Base-by-base conservation (phyloP, 2,888 invertebrate species). In the Melitaea athalia region DNA sequence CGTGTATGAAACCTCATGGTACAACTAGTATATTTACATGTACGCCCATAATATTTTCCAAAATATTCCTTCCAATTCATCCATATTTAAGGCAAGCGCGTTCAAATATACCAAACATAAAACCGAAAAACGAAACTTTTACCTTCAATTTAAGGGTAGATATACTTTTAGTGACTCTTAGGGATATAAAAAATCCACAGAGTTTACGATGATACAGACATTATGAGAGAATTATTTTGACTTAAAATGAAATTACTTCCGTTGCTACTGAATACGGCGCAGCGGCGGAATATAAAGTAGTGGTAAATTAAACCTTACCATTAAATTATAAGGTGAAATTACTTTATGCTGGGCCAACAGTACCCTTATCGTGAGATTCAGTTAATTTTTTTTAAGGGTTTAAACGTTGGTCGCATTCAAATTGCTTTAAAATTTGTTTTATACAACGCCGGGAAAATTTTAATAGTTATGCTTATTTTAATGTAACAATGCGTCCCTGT, bases 211-310 rank as follows among this genome's bases (percentile, higher is more conserved):
- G 82, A 83, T 82, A 84, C 79, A 83, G 77, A 83, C 84, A 86
- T 87, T 84, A 84, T 76, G 76, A 70, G 71, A 59, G 78, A 83
- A 85, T 83, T 83, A 83, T 82, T 88, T 88, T 85, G 77, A 81
- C 80, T 81, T 79, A 81, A 38, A 86, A 88, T 85, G 84, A 88
- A 89, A 87, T 87, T 85, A 85, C 81, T 81, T 79, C 75, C 68
- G 73, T 69, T 76, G 76, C 69, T 69, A 70, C 69, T 59, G 50
- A 72, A 67, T 65, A 64, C 64, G 42, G 70, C 64, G 65, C 55
- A 75, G 77, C 78, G 76, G 70, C 68, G 69, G 85, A 85, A 85
- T 86, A 82, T 80, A 81, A 80, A 85, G 77, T 82, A 77, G 77
- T 76, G 75, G 75, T 80, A 81, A 79, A 81, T 81, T 83, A 79